Conservation (phyloP, 2,888 invertebrate species). For the Pheosia tremula region DNA sequence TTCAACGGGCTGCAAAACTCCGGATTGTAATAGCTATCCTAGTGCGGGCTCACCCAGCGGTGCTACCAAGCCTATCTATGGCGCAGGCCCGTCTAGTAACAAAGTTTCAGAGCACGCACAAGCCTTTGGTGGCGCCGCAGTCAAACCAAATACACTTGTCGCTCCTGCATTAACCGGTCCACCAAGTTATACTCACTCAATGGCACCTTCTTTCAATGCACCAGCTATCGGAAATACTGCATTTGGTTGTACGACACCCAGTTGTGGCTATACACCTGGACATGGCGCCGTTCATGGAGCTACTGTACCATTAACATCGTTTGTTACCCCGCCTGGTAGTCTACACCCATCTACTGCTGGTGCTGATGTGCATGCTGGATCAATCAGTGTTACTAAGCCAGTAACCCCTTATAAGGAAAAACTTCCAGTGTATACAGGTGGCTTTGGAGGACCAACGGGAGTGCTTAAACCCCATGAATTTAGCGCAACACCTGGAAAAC, state of each 20-base stretch:
- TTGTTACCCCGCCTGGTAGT: neutral
- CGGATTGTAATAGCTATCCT: conserved; percentile 1
- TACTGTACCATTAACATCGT: neutral
- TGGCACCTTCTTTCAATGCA: neutral
- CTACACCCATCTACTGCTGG: neutral
- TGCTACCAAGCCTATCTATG: neutral
- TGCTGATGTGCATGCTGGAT: neutral
- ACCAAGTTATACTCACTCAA: neutral
- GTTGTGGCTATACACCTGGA: conserved; percentile 4
- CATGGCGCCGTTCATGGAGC: neutral
- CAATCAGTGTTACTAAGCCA: conserved; percentile 2
- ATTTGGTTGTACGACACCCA: conserved; percentile 2
- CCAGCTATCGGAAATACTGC: neutral
- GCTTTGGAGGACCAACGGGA: conserved; percentile 27
- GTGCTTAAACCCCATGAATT: conserved; percentile 9
- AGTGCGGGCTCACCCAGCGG: neutral
- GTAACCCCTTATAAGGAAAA: neutral
- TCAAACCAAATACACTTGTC: neutral
- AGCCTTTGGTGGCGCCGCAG: neutral
- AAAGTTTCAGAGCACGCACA: neutral
- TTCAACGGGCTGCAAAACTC: neutral
- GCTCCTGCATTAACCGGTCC: neutral
- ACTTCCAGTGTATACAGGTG: conserved; percentile 23
- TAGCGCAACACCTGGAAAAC: conserved; percentile 4
- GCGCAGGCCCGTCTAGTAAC: neutral